Conservation (phyloP, 2,888 invertebrate species). For the Phlogophora meticulosa region DNA sequence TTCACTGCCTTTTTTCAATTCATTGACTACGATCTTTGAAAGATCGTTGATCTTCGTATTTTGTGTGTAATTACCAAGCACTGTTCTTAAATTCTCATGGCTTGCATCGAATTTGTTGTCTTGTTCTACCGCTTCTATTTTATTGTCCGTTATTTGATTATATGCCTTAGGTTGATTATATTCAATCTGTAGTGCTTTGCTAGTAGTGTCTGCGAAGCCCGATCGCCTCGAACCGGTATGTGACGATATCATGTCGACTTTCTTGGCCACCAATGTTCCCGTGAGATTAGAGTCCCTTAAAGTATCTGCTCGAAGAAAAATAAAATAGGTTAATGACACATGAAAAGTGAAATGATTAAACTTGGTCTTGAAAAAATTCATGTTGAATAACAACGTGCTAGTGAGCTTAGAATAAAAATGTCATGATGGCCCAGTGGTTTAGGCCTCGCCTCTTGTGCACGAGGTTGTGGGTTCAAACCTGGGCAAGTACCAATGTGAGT, state of each 20-base stretch:
- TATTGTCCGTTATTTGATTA: slow-evolving; percentile 80
- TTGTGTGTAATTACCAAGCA: slow-evolving; percentile 77
- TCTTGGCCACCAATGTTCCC: slow-evolving; percentile 79
- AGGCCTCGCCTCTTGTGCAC: no score
- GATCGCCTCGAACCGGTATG: slow-evolving; percentile 72
- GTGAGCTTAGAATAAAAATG: neutral
- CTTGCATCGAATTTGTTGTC: slow-evolving; percentile 70
- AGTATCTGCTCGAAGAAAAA: slow-evolving; percentile 76
- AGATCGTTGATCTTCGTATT: slow-evolving; percentile 78
- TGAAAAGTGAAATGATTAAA: neutral
- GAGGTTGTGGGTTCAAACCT: no score
- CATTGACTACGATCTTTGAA: slow-evolving; percentile 84
- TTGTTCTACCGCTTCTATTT: slow-evolving; percentile 77
- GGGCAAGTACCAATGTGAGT: no score
- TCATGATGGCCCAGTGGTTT: no score
- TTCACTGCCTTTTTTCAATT: slow-evolving; percentile 81
- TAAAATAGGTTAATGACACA: neutral
- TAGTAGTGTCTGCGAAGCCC: slow-evolving; percentile 64
- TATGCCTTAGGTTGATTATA: slow-evolving; percentile 75
- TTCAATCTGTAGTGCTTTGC: slow-evolving; percentile 79
- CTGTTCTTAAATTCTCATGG: slow-evolving; percentile 70
- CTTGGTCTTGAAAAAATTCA: neutral
- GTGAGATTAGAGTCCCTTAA: slow-evolving; percentile 75
- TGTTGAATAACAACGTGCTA: neutral
- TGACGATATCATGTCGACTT: slow-evolving; percentile 66